Base-by-base conservation (phyloP, 2,797 vertebrate genomes). In the Paguma larvata region DNA sequence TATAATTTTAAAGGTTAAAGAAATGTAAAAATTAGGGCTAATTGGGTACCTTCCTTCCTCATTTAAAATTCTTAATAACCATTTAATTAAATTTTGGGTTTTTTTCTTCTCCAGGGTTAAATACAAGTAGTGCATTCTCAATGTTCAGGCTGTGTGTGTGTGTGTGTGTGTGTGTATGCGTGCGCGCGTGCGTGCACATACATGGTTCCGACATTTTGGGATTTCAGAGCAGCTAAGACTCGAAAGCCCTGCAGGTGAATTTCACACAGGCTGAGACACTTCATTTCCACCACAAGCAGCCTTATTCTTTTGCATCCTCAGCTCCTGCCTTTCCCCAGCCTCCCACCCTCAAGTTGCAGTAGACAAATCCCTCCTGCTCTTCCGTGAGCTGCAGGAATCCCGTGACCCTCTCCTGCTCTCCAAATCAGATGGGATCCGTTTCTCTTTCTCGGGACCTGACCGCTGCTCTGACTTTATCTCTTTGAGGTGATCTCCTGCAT, bases 1-100 rank as follows among this genome's bases (percentile, higher is more conserved):
- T 92, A 30, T 82, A 73, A 88, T 95, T 97, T 90, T 92, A 94
- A 97, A 96, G 78, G 68, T 83, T 46, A 89, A 85, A 62, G 63
- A 95, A 91, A 94, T 93, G 56, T 44, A 63, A 94, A 91, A 88
- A 53, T 65, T 65, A 93, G 19, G 27, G 21, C 91, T 93, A 85
- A 93, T 86, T 95, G 84, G 65, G 41, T 95, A 53, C 38, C 62
- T 94, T 80, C 72, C 41, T 94, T 79, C n/a, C 8, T 65, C 63
- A 77, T 68, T 97, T 91, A 93, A 97, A 94, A 80, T 93, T 89
- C 38, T 75, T 93, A 93, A 68, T 80, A 85, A 86, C 32, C 7
- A 21, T n/a, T 72, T 91, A 80, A 72, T 93, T 94, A 68, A 89
- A 83, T 86, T 91, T 59, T 92, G 25, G 34, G 70, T 27, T 72